These are phyloP conservation scores for Bergia puertoricense DNA, from an alignment of 92 coral and sea anemone genomes.

Conservation along the genomic window DNA sequence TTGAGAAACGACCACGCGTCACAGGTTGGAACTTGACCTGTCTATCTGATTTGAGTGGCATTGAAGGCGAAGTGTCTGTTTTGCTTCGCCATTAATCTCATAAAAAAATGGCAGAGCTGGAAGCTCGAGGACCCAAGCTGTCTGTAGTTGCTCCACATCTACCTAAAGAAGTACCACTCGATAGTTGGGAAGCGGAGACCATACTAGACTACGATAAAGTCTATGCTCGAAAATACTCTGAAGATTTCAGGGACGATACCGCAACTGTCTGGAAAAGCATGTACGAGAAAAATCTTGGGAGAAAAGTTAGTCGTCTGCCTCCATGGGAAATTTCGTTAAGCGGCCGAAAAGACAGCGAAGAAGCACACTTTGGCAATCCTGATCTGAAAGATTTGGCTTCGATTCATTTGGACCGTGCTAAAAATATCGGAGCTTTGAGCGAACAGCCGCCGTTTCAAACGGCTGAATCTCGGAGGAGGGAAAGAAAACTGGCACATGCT, in stretches of 20 bases:
- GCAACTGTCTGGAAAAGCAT: constrained; percentile 91
- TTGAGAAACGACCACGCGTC: not conserved
- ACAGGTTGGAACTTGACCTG: not conserved
- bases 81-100: no score
- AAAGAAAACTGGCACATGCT: constrained; percentile 35
- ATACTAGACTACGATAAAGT: constrained; percentile 61
- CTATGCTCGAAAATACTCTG: constrained; percentile 72
- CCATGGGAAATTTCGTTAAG: constrained; percentile 70
- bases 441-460: constrained; percentile 54
- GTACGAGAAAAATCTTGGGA: constrained; percentile 88
- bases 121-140: constrained; percentile 11
- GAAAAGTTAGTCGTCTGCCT: constrained; percentile 81
- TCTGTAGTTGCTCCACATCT: constrained; percentile 36
- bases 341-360: constrained; percentile 49
- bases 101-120: constrained; percentile 2
- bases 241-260: constrained; percentile 81
- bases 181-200: constrained; percentile 71
- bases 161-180: constrained; percentile 57
- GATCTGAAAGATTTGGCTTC: constrained; percentile 64
- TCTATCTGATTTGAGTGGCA: not conserved
- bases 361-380: constrained; percentile 53
- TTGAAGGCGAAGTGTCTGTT: not conserved
- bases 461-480: constrained; percentile 66
- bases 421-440: constrained; percentile 52
- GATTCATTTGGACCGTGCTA: constrained; percentile 65